Percentiles rank a stretch among this genome's conserved stretches.
Conservation (phyloP, 2,113 vertebrate species). For the Thinocorus orbignyianus region DNA sequence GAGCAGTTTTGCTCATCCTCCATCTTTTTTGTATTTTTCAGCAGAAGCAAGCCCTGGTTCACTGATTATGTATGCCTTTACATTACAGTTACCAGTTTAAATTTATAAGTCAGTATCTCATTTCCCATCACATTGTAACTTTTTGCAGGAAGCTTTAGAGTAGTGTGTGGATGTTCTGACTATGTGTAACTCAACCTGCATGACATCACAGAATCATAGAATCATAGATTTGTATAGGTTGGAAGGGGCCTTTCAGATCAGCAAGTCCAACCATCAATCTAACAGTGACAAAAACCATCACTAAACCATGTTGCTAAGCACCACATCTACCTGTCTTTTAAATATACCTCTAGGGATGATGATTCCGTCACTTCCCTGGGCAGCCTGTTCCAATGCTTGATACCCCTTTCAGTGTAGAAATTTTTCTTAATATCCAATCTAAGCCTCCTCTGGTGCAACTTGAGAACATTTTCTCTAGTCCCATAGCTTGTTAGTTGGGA, state of each 20-base stretch:
- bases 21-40: background rate
- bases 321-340: background rate
- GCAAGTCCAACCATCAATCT: background rate
- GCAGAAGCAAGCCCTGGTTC: background rate
- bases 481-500: background rate
- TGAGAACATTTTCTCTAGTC: background rate
- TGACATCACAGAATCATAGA: background rate
- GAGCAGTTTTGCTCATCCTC: background rate
- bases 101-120: background rate
- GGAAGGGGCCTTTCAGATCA: background rate
- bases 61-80: background rate
- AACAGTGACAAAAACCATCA: background rate
- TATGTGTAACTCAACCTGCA: background rate
- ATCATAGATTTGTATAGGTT: background rate
- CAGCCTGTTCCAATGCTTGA: background rate
- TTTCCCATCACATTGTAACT: background rate
- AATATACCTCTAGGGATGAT: background rate
- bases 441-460: background rate
- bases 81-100: background rate
- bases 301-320: background rate
- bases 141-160: background rate
- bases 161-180: background rate
- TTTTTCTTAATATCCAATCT: background rate
- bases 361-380: background rate
- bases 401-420: background rate